Evolutionary conservation across 2,113 vertebrate species (phyloP).

Genomic region (Pollimyrus isidori): DNA sequence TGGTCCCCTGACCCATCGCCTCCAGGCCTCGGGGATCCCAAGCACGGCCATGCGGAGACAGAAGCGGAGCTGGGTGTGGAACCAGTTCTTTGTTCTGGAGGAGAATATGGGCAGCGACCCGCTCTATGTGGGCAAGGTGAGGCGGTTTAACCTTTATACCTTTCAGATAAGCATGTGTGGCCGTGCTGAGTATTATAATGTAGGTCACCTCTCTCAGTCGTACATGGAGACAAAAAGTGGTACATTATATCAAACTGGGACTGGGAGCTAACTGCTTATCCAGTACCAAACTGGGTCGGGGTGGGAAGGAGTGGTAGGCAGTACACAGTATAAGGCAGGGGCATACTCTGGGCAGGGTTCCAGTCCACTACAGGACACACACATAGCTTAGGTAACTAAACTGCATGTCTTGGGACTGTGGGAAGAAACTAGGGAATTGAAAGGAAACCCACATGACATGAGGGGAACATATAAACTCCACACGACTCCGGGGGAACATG

Average conservation of each 20-base stretch:
- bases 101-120: conserved; percentile 93
- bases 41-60: conserved; percentile 66
- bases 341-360: background rate
- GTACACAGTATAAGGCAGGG: background rate
- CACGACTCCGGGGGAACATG: no score
- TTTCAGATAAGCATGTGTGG: background rate
- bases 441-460: background rate
- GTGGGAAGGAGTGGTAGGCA: background rate
- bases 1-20: conserved; percentile 51
- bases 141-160: conserved; percentile 29
- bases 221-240: background rate
- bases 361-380: background rate
- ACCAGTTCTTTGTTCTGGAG: conserved; percentile 97
- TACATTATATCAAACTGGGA: background rate
- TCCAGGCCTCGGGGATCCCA: conserved; percentile 35
- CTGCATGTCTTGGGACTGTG: background rate
- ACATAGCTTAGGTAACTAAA: background rate
- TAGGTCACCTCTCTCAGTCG: background rate
- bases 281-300: background rate
- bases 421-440: background rate
- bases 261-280: background rate
- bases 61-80: conserved; percentile 98
- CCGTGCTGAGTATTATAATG: background rate
- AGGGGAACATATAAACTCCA: background rate
- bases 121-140: conserved; percentile 95